Percentiles rank a stretch among this genome's conserved stretches.
phyloP scores from a whole-genome alignment of 2,888 invertebrate species.

The Catocala nupta region DNA sequence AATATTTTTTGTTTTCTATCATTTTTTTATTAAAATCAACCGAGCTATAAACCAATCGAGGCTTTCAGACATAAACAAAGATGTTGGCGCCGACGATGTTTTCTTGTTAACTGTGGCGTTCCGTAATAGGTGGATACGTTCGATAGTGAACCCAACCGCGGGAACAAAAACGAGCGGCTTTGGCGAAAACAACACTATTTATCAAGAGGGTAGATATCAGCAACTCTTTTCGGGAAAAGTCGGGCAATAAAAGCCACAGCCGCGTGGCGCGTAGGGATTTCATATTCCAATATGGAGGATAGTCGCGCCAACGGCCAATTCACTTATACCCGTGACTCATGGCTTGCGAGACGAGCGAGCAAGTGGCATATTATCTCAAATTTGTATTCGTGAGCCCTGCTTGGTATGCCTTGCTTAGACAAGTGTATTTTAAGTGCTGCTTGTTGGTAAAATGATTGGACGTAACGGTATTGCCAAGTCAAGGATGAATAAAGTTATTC shows the following conservation, averaged over 20 bases:
- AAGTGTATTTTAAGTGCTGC: constrained; percentile 41
- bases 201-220: constrained; percentile 81
- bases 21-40: constrained; percentile 54
- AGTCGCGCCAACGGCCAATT: constrained; percentile 75
- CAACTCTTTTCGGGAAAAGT: constrained; percentile 73
- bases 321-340: constrained; percentile 74
- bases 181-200: constrained; percentile 86
- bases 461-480: constrained; percentile 12
- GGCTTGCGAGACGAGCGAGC: constrained; percentile 57
- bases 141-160: constrained; percentile 57
- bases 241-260: constrained; percentile 78
- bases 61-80: constrained; percentile 67
- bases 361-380: constrained; percentile 36
- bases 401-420: constrained; percentile 40
- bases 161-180: constrained; percentile 74
- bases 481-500: too few relatives aligned
- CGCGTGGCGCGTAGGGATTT: constrained; percentile 69
- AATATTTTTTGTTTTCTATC: constrained; percentile 44
- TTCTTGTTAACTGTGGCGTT: constrained; percentile 58
- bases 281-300: constrained; percentile 79
- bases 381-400: constrained; percentile 36
- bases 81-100: constrained; percentile 65
- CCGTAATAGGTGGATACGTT: constrained; percentile 50
- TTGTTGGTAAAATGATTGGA: constrained; percentile 27
- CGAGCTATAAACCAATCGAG: constrained; percentile 55